Base-by-base conservation (phyloP, 2,888 invertebrate genomes). In the Thymelicus acteon region DNA sequence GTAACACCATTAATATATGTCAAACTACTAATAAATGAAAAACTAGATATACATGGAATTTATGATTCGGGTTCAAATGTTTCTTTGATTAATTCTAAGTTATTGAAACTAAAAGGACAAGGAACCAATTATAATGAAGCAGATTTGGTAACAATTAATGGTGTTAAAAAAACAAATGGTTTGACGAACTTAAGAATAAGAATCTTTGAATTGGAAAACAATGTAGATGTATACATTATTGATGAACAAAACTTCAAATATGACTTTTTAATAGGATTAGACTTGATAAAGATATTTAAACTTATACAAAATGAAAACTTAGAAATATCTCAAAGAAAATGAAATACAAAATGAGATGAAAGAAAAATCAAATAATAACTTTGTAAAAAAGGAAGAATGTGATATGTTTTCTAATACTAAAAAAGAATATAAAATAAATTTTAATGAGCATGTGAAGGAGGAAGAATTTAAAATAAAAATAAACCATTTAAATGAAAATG, bases 241-340 rank as follows among this genome's bases (percentile, higher is more conserved):
- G 76, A 73, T 58, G 31, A 74, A 71, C 37, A 73, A 62, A 72
- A 77, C 54, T 79, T 79, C 54, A 60, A 74, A 2, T 75, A 77
- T 73, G 72, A 79, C 71, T 76, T 78, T 67, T 52, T 77, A 72
- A 19, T 19, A 19, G 19, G 19, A 19, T 2, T 19, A 19, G 19
- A 19, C 19, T 19, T 19, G 19, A 19, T 75, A 73, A 73, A 77
- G 69, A 12, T 6, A 73, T 73, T 76, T 67, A 49, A 74, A 8
- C 60, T 76, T 31, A 62, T 52, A 37, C 73, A 73, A 72, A 40
- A 73, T 69, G 73, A 74, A 69, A 40, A 74, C n/a, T 73, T 75
- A 57, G 48, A 67, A 60, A 72, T 73, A 12, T 67, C 12, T 39
- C 74, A 77, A 7, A 54, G 39, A 40, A 40, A 40, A 40, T 7